These are phyloP conservation scores for Tadarida brasiliensis DNA, from an alignment of 2,797 vertebrate genomes.

Conservation along the genomic window DNA sequence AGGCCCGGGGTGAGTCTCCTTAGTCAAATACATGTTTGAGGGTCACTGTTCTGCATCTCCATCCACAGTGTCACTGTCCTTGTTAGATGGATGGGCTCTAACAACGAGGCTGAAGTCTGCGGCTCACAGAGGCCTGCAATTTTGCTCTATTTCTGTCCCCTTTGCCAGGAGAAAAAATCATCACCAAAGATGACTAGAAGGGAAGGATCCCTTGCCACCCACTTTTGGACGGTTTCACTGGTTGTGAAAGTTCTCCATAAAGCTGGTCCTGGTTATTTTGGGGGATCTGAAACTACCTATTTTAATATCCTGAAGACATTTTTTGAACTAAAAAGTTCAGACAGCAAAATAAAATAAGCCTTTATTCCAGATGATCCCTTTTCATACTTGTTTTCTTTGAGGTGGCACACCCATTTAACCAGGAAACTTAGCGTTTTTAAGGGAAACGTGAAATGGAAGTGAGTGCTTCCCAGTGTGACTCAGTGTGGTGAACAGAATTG, in stretches of 20 bases:
- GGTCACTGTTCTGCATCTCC: too few species aligned
- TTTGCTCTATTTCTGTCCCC: not conserved
- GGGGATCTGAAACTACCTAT: not conserved
- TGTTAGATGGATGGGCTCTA: not conserved
- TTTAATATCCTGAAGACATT: not conserved
- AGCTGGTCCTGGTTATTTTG: not conserved
- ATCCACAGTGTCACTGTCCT: not conserved
- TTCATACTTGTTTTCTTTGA: conserved; percentile 17
- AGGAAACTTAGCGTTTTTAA: conserved; percentile 40
- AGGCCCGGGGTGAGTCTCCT: not conserved
- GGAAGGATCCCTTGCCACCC: too few species aligned
- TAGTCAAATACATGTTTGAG: not conserved
- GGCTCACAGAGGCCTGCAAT: not conserved
- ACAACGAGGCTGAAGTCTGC: not conserved
- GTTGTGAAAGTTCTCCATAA: not conserved
- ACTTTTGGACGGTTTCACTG: not conserved
- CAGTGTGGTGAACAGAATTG: not conserved
- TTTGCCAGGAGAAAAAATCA: not conserved
- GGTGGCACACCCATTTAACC: not conserved
- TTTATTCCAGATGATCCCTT: not conserved
- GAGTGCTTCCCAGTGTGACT: not conserved
- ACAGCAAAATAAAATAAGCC: not conserved
- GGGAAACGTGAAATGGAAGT: conserved; percentile 19
- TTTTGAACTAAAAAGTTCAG: not conserved
- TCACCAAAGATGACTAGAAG: not conserved